phyloP scores from a whole-genome alignment of 2,888 invertebrate genomes.

The Amaurobius ferox region DNA sequence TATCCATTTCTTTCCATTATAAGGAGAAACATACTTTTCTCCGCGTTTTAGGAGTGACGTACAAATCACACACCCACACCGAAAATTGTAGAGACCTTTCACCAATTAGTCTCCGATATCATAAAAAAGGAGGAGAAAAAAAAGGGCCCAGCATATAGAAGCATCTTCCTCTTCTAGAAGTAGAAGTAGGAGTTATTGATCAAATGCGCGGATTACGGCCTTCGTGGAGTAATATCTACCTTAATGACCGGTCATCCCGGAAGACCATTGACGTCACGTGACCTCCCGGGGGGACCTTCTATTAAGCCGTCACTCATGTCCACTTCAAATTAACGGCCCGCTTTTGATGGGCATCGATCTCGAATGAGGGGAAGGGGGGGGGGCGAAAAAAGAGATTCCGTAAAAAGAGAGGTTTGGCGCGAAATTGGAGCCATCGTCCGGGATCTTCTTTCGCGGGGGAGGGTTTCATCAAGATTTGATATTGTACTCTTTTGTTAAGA shows the following conservation, averaged over 20 bases:
- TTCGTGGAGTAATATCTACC: slow-evolving; percentile 67
- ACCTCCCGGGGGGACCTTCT: slow-evolving; percentile 59
- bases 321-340: slow-evolving; percentile 70
- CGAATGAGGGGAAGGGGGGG: background rate
- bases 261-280: slow-evolving; percentile 66
- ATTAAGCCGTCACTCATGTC: slow-evolving; percentile 71
- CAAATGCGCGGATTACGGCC: slow-evolving; percentile 66
- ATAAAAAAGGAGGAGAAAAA: slow-evolving; percentile 39
- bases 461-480: slow-evolving; percentile 12
- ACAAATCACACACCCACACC: slow-evolving; percentile 37
- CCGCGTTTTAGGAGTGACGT: slow-evolving; percentile 1
- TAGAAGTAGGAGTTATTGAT: slow-evolving; percentile 65
- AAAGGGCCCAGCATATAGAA: background rate
- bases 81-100: slow-evolving; percentile 59
- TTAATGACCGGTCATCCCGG: slow-evolving; percentile 70
- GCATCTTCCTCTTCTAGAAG: background rate
- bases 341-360: slow-evolving; percentile 69
- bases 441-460: background rate
- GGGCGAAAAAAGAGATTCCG: background rate
- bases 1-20: background rate
- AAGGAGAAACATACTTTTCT: too few relatives aligned
- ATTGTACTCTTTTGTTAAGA: slow-evolving; percentile 1
- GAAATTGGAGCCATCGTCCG: slow-evolving; percentile 44
- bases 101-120: slow-evolving; percentile 70
- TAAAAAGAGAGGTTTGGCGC: slow-evolving; percentile 40